Conservation (phyloP, 2,797 vertebrate species). For the Lagodon rhomboides region DNA sequence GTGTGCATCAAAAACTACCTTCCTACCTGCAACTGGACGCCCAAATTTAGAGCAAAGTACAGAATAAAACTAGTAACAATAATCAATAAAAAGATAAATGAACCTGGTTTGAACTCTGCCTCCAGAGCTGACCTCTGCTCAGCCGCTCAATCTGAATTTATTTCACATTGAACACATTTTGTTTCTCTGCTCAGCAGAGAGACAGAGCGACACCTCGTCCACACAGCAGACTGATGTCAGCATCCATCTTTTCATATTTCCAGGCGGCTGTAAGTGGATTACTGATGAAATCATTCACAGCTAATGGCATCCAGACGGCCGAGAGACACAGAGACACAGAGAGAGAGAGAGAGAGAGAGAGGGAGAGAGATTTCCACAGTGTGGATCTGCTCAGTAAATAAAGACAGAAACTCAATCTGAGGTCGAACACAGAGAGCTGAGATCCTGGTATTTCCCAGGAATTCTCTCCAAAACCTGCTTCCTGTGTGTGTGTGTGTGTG, state of each 20-base stretch:
- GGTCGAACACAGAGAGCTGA: not conserved
- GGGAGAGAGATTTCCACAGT: constrained; percentile 14
- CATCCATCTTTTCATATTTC: constrained; percentile 56
- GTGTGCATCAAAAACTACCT: not conserved
- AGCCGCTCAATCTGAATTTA: constrained; percentile 25
- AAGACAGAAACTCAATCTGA: constrained; percentile 3
- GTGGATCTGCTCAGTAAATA: not conserved
- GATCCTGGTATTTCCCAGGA: constrained; percentile 22
- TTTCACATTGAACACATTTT: not conserved
- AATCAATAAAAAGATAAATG: not conserved
- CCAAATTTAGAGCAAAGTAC: no score
- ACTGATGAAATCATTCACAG: constrained; percentile 60
- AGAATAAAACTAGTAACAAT: not conserved
- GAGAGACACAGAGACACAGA: constrained; percentile 34
- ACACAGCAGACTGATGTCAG: constrained; percentile 44
- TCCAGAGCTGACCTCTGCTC: constrained; percentile 13
- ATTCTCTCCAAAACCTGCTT: constrained; percentile 6
- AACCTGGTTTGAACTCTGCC: not conserved
- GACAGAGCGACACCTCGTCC: constrained; percentile 27
- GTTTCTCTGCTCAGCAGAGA: not conserved
- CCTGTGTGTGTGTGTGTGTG: not conserved
- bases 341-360: not conserved
- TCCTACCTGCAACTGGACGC: constrained; percentile 6
- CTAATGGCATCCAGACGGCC: constrained; percentile 60
- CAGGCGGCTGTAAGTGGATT: constrained; percentile 57